Percentiles rank a stretch among this genome's conserved stretches.
Evolutionary conservation across 2,797 vertebrate species (phyloP).

Genomic region (Macrochelys suwanniensis): DNA sequence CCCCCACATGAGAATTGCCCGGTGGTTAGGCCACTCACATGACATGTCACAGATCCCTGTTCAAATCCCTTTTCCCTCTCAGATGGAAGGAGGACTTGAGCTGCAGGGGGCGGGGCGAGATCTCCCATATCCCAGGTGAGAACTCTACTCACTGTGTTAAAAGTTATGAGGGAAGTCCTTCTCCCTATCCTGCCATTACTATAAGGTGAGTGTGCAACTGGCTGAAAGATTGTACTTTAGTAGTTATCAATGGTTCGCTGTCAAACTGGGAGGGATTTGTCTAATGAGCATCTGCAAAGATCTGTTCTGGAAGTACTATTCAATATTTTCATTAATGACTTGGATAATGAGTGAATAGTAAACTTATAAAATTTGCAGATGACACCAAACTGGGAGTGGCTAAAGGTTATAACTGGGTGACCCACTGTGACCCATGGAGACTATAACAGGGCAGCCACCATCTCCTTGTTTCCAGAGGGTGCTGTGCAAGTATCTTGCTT

Average conservation of each 20-base stretch:
- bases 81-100: not conserved
- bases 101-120: no score
- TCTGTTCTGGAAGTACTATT: not conserved
- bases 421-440: not conserved
- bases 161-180: no score
- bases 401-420: not conserved
- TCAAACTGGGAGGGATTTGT: not conserved
- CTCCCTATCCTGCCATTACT: not conserved
- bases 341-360: not conserved
- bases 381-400: not conserved
- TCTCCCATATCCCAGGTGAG: not conserved
- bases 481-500: no score
- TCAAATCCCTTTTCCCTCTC: not conserved
- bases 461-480: no score
- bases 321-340: slow-evolving; percentile 30
- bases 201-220: not conserved
- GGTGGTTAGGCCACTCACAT: not conserved
- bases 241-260: slow-evolving; percentile 44
- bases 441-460: no score
- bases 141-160: not conserved
- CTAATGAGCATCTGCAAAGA: no score
- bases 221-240: slow-evolving; percentile 42
- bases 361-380: not conserved
- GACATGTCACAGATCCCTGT: not conserved
- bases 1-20: not conserved